Evolutionary conservation across 2,113 vertebrate genomes (phyloP).

Genomic region (Chamaetylas fuelleborni): DNA sequence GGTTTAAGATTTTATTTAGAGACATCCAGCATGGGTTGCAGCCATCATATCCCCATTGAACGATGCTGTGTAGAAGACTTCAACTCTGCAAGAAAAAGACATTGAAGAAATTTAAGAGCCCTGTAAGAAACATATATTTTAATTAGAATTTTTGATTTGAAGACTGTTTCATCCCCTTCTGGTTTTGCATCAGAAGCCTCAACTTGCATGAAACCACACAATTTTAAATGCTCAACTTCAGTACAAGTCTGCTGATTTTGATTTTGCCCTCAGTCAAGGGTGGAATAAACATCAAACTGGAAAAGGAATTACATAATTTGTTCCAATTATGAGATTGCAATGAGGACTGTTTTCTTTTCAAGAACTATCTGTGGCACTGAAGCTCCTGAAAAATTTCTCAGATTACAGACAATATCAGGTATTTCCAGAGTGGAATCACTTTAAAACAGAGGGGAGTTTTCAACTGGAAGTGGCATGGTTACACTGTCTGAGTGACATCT

Average conservation of each 20-base stretch:
- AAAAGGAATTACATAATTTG: background rate
- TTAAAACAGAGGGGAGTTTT: background rate
- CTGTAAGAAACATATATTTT: background rate
- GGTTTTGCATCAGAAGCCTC: background rate
- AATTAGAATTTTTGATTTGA: background rate
- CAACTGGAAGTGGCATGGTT: background rate
- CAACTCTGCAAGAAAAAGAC: slow-evolving; percentile 48
- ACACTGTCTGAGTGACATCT: background rate
- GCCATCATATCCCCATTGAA: background rate
- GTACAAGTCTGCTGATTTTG: rapidly evolving
- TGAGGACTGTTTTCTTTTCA: background rate
- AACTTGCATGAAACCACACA: background rate
- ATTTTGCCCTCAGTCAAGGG: background rate
- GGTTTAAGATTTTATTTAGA: slow-evolving; percentile 72
- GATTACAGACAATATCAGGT: rapidly evolving
- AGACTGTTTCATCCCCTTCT: background rate
- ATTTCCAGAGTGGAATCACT: background rate
- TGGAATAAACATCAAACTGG: background rate
- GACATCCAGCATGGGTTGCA: background rate
- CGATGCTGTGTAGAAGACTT: background rate
- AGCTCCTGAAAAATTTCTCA: background rate
- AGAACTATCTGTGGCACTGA: background rate
- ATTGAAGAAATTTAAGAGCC: background rate
- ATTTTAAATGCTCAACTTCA: background rate
- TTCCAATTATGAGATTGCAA: background rate